These are phyloP conservation scores for Cryptoblepharus egeriae DNA, from an alignment of 2,797 vertebrate species.

Conservation along the genomic window DNA sequence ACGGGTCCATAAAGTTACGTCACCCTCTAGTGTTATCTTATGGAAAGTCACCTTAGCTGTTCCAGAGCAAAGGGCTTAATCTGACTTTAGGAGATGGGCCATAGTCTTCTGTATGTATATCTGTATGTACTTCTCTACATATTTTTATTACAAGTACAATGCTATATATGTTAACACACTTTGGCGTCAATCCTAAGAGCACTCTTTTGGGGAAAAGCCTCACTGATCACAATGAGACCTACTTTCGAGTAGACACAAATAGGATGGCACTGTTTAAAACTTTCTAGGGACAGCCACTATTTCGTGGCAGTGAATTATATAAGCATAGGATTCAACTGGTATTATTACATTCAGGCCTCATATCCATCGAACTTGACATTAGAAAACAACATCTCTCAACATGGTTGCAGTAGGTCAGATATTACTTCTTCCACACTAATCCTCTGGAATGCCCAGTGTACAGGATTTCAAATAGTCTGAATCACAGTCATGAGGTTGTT, in stretches of 20 bases:
- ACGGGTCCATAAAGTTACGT: too few species aligned
- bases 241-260: too few species aligned
- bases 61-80: too few species aligned
- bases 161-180: background rate
- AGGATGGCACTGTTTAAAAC: too few species aligned
- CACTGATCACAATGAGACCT: too few species aligned
- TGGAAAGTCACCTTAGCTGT: too few species aligned
- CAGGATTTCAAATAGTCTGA: background rate
- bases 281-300: background rate
- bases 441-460: background rate
- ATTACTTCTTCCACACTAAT: background rate
- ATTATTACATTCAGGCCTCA: background rate
- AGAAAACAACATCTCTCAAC: background rate
- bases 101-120: too few species aligned
- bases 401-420: background rate
- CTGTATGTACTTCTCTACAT: background rate
- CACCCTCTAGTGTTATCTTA: too few species aligned
- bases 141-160: background rate
- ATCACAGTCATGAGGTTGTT: too few species aligned
- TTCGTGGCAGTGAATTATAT: background rate
- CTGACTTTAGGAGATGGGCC: too few species aligned
- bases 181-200: too few species aligned
- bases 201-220: too few species aligned
- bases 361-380: background rate
- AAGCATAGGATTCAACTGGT: background rate